Conservation (phyloP, 2,797 vertebrate genomes). For the Acanthurus lineatus region DNA sequence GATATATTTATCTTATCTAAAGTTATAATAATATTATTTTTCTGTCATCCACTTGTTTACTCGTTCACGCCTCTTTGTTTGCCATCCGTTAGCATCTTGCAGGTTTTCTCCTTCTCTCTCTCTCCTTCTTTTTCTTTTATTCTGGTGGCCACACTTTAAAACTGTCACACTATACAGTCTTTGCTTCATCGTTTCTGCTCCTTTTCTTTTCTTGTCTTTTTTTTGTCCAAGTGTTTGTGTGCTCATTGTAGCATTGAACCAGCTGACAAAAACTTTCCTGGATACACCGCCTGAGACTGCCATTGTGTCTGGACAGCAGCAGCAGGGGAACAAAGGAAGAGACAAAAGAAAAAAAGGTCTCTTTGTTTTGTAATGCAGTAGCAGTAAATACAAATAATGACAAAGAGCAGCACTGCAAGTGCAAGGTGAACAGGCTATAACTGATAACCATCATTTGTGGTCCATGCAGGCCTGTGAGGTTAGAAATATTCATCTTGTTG, state of each 20-base stretch:
- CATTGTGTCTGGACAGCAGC: slow-evolving; percentile 76
- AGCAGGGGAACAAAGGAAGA: slow-evolving; percentile 72
- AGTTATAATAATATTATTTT: not conserved
- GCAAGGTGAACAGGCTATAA: not conserved
- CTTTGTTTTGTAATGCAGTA: slow-evolving; percentile 45
- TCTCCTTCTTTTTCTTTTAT: not conserved
- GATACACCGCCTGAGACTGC: slow-evolving; percentile 48
- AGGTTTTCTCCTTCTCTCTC: not conserved
- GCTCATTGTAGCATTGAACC: not conserved
- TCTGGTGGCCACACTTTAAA: not conserved
- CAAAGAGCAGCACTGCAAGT: not conserved
- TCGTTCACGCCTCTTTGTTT: slow-evolving; percentile 33
- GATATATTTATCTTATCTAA: accelerated
- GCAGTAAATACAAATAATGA: slow-evolving; percentile 44
- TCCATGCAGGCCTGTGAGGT: not conserved
- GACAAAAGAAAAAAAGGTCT: slow-evolving; percentile 47
- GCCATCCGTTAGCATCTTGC: slow-evolving; percentile 14
- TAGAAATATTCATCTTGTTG: not conserved
- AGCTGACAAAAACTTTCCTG: slow-evolving; percentile 57
- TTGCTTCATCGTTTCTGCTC: not conserved
- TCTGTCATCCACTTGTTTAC: slow-evolving; percentile 33
- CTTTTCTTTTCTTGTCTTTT: not conserved
- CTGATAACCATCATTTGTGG: not conserved
- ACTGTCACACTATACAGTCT: not conserved
- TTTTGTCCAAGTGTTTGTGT: slow-evolving; percentile 4